Conservation (phyloP, 1,140 invertebrate species). For the Drosophila neocordata region DNA sequence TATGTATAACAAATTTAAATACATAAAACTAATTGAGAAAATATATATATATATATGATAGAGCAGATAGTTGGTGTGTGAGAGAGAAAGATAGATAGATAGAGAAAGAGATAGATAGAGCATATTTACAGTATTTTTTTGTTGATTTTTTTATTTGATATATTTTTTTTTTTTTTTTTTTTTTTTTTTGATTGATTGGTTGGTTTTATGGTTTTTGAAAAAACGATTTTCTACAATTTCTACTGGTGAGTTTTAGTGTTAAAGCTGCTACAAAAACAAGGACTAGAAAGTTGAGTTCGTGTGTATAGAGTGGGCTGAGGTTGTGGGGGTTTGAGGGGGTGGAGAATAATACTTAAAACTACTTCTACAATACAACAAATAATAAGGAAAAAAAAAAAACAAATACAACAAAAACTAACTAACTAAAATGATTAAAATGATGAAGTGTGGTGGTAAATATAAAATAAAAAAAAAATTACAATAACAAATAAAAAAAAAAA, state of each 20-base stretch:
- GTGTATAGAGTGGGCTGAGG: neutral
- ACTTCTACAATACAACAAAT: constrained; percentile 34
- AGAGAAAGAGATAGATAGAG: constrained; percentile 50
- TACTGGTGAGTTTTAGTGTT: constrained; percentile 73
- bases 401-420: constrained; percentile 17
- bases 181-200: constrained; percentile 45
- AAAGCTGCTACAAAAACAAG: constrained; percentile 66
- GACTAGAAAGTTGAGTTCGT: no score
- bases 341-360: constrained; percentile 27
- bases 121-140: constrained; percentile 17
- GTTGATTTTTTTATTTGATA: constrained; percentile 39
- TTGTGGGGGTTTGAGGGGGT: neutral
- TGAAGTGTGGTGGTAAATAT: neutral
- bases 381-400: neutral
- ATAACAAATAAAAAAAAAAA: neutral
- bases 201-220: constrained; percentile 60
- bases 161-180: constrained; percentile 48
- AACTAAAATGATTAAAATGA: constrained; percentile 12
- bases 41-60: constrained; percentile 56
- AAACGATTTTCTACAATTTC: constrained; percentile 74
- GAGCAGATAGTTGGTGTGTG: constrained; percentile 33
- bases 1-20: constrained; percentile 58
- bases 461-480: neutral
- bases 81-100: constrained; percentile 35
- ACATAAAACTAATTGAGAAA: constrained; percentile 57